These are phyloP conservation scores for Epistrophe grossulariae DNA, from an alignment of 2,888 invertebrate species.

Conservation along the genomic window DNA sequence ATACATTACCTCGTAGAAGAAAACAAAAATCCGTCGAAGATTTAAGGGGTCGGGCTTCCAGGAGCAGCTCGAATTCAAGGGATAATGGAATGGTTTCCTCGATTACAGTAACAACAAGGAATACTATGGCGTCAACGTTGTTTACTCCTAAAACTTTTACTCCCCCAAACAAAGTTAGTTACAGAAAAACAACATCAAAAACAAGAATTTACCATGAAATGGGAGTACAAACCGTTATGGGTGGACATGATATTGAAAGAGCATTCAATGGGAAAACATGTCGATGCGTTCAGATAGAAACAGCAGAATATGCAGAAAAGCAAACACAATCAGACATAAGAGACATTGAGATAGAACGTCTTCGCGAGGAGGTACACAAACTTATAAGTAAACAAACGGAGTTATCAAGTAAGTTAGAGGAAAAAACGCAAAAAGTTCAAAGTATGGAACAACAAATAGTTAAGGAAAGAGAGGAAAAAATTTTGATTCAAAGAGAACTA, in stretches of 20 bases:
- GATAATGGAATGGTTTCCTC: slow-evolving; percentile 84
- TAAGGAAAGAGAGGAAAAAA: slow-evolving; percentile 89
- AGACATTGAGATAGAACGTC: slow-evolving; percentile 86
- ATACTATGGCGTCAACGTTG: slow-evolving; percentile 77
- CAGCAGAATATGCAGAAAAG: slow-evolving; percentile 85
- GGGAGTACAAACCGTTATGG: slow-evolving; percentile 90
- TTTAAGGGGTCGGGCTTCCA: slow-evolving; percentile 82
- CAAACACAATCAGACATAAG: slow-evolving; percentile 88
- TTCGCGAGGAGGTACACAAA: slow-evolving; percentile 86
- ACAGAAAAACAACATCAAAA: slow-evolving; percentile 83
- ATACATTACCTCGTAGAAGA: slow-evolving; percentile 90
- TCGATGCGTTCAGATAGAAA: slow-evolving; percentile 81
- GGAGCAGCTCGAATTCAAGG: slow-evolving; percentile 84
- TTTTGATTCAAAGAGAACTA: slow-evolving; percentile 90
- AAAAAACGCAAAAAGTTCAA: slow-evolving; percentile 84
- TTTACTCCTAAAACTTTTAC: slow-evolving; percentile 75
- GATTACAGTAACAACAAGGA: slow-evolving; percentile 79
- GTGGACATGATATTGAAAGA: slow-evolving; percentile 89
- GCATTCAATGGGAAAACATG: slow-evolving; percentile 87
- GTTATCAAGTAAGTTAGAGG: slow-evolving; percentile 85
- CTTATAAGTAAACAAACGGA: slow-evolving; percentile 87
- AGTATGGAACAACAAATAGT: slow-evolving; percentile 87
- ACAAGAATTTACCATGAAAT: slow-evolving; percentile 93
- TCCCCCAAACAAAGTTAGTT: slow-evolving; percentile 59
- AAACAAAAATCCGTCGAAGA: slow-evolving; percentile 88